These are phyloP conservation scores for Stegana nigrithorax DNA, from an alignment of 2,888 invertebrate species.

Conservation along the genomic window DNA sequence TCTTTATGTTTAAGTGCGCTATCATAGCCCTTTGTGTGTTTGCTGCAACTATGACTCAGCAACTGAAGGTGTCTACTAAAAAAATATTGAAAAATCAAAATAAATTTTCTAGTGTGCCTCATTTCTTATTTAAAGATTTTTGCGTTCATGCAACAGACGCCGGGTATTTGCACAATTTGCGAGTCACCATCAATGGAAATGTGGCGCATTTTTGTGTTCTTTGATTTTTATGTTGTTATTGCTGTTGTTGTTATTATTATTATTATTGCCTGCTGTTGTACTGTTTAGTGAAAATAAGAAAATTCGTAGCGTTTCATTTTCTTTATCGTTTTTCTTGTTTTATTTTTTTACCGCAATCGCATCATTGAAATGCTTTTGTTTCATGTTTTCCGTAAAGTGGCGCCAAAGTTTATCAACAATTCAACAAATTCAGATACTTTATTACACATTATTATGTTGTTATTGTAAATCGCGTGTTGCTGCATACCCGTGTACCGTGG, in stretches of 20 bases:
- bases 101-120: background rate
- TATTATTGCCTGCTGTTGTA: conserved; percentile 31
- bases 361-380: conserved; percentile 32
- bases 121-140: conserved; percentile 12
- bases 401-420: conserved; percentile 64
- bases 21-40: no score
- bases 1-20: no score
- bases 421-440: conserved; percentile 60
- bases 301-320: background rate
- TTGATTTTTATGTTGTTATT: background rate
- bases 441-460: conserved; percentile 60
- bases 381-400: conserved; percentile 54
- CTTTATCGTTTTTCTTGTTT: background rate
- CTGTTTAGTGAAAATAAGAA: background rate
- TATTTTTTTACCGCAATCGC: conserved; percentile 13
- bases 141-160: background rate
- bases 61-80: no score
- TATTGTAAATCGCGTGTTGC: conserved; percentile 46
- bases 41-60: no score
- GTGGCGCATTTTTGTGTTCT: no score
- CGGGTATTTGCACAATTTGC: conserved; percentile 25
- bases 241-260: background rate
- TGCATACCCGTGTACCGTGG: no score
- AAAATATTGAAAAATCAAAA: background rate
- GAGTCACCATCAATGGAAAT: conserved; percentile 5